These are phyloP conservation scores for Aurelia sp. DNA, from an alignment of 30 jellyfish, hydroid and myxozoan genomes.

Conservation along the genomic window DNA sequence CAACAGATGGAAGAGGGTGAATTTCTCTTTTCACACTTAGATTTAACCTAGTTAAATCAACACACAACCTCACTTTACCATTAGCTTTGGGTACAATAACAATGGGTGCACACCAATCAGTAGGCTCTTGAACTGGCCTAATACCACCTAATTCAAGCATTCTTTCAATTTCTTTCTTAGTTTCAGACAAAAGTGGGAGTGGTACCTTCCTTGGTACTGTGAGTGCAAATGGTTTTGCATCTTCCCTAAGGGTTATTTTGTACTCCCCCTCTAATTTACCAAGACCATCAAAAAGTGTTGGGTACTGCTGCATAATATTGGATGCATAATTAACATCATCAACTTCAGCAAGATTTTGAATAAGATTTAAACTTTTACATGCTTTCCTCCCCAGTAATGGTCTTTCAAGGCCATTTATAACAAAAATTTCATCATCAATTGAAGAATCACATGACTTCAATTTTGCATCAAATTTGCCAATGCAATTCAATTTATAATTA, in stretches of 20 bases:
- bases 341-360: too few species aligned
- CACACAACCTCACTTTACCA: conserved; percentile 59
- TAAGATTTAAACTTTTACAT: too few species aligned
- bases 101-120: conserved; percentile 77
- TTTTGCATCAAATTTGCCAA: too few species aligned
- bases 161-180: conserved; percentile 50
- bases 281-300: conserved; percentile 34
- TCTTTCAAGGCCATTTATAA: too few species aligned
- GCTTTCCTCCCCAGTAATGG: too few species aligned
- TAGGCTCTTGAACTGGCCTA: conserved; percentile 52
- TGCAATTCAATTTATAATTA: too few species aligned
- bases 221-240: conserved; percentile 49
- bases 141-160: conserved; percentile 73
- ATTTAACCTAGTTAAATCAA: conserved; percentile 65
- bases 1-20: conserved; percentile 58
- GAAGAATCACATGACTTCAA: too few species aligned
- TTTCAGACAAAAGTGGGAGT: too few species aligned
- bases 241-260: conserved; percentile 11
- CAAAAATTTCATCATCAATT: too few species aligned
- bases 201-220: conserved; percentile 56
- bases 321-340: too few species aligned
- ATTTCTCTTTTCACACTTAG: conserved; percentile 44
- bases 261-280: conserved; percentile 49
- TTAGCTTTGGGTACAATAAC: conserved; percentile 65
- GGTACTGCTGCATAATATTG: too few species aligned